Evolutionary conservation across 2,113 vertebrate species (phyloP).

Genomic region (Larimichthys polyactis): DNA sequence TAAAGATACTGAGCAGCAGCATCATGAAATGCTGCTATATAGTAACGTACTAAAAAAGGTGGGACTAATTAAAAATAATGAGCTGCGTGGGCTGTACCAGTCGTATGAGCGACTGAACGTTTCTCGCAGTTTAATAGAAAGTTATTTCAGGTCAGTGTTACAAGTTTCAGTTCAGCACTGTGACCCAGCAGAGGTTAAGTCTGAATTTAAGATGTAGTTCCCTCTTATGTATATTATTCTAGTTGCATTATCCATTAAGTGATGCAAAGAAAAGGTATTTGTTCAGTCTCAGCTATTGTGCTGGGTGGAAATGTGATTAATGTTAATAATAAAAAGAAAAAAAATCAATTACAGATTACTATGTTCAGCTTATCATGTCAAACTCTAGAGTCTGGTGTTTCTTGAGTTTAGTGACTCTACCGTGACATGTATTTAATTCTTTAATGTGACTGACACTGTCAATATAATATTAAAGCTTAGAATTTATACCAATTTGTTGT

Average conservation of each 20-base stretch:
- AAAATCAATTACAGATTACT: not conserved
- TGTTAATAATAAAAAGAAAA: too few relatives aligned
- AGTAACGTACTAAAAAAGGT: constrained; percentile 28
- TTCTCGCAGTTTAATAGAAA: not conserved
- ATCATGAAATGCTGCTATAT: constrained; percentile 14
- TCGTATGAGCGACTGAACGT: constrained; percentile 16
- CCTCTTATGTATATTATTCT: not conserved
- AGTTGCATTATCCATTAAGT: not conserved
- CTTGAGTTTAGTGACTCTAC: too few relatives aligned
- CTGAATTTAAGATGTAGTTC: constrained; percentile 17
- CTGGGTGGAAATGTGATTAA: not conserved
- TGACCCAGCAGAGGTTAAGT: not conserved
- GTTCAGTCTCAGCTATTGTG: not conserved
- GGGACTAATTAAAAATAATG: constrained; percentile 67
- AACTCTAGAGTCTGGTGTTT: not conserved
- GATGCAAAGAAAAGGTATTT: not conserved
- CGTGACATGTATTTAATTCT: not conserved
- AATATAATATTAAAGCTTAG: too few relatives aligned
- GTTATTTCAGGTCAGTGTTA: not conserved
- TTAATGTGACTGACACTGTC: not conserved
- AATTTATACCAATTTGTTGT: not conserved
- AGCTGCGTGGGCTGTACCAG: constrained; percentile 23
- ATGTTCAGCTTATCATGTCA: not conserved
- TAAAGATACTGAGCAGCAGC: constrained; percentile 24
- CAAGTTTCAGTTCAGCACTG: not conserved